Conservation (phyloP, 2,888 invertebrate genomes). For the Cantharis nigra region DNA sequence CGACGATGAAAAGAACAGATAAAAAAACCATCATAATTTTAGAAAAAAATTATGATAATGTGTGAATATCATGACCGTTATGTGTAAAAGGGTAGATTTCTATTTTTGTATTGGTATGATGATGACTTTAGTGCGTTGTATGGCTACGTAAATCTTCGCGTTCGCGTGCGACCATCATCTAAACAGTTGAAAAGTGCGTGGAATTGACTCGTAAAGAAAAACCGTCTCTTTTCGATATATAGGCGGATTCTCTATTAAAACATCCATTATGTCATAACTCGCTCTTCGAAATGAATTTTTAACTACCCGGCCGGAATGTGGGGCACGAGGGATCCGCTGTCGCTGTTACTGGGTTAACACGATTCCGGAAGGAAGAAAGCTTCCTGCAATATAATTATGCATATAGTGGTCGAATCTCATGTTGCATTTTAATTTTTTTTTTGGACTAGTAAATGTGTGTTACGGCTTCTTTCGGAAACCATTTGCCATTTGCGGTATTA, state of each 20-base stretch:
- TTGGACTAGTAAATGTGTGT: too few species aligned
- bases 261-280: slow-evolving; percentile 30
- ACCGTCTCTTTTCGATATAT: slow-evolving; percentile 41
- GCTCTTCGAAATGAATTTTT: background rate
- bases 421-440: too few species aligned
- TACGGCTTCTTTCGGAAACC: too few species aligned
- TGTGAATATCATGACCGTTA: slow-evolving; percentile 31
- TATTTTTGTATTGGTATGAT: slow-evolving; percentile 24
- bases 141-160: slow-evolving; percentile 44
- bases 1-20: slow-evolving; percentile 22
- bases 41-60: slow-evolving; percentile 29
- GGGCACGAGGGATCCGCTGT: background rate
- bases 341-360: background rate
- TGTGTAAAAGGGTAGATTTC: slow-evolving; percentile 28
- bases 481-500: background rate
- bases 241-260: slow-evolving; percentile 36
- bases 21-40: slow-evolving; percentile 25
- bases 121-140: slow-evolving; percentile 42
- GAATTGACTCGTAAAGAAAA: slow-evolving; percentile 50
- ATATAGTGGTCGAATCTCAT: too few species aligned
- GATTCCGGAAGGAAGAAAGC: background rate
- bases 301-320: background rate
- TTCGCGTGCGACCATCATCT: slow-evolving; percentile 47
- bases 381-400: too few species aligned
- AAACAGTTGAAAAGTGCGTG: slow-evolving; percentile 49